These are phyloP conservation scores for Eupithecia pulchellata DNA, from an alignment of 2,888 invertebrate species.

Conservation along the genomic window DNA sequence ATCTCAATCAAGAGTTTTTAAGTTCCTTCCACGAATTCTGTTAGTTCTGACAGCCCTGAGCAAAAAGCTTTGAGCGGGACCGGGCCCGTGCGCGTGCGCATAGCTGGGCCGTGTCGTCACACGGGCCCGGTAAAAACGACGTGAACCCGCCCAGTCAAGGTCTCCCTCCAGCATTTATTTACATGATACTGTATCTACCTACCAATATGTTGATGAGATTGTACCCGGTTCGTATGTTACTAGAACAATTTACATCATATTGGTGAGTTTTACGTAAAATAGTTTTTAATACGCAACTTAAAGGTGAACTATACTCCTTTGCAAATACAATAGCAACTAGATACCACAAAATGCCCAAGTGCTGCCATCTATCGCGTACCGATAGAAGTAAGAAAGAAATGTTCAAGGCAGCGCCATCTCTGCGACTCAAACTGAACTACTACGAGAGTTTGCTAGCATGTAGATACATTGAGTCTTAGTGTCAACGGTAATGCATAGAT, in stretches of 20 bases:
- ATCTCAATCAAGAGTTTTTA: neutral
- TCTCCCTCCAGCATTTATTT: conserved; percentile 69
- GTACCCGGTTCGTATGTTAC: conserved; percentile 51
- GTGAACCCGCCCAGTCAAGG: conserved; percentile 76
- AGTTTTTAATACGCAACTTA: neutral
- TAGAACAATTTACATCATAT: conserved; percentile 38
- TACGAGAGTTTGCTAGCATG: neutral
- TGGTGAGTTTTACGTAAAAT: conserved; percentile 14
- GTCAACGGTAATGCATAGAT: conserved; percentile 23
- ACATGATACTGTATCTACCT: conserved; percentile 64
- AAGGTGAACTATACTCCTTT: neutral
- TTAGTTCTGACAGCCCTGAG: conserved; percentile 34
- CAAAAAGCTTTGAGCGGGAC: conserved; percentile 46
- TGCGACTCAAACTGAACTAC: conserved; percentile 13
- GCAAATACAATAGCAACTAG: neutral
- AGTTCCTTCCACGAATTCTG: neutral
- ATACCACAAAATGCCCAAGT: neutral
- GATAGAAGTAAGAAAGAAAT: neutral
- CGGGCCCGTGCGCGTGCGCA: conserved; percentile 69
- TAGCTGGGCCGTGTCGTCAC: conserved; percentile 80
- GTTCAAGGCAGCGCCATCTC: conserved; percentile 38
- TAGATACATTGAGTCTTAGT: conserved; percentile 11
- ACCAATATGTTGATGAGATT: conserved; percentile 60
- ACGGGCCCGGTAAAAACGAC: conserved; percentile 73
- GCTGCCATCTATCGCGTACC: conserved; percentile 35